Percentiles rank a stretch among this genome's conserved stretches.
Conservation (phyloP, 2,113 vertebrate genomes). For the Mobula hypostoma region DNA sequence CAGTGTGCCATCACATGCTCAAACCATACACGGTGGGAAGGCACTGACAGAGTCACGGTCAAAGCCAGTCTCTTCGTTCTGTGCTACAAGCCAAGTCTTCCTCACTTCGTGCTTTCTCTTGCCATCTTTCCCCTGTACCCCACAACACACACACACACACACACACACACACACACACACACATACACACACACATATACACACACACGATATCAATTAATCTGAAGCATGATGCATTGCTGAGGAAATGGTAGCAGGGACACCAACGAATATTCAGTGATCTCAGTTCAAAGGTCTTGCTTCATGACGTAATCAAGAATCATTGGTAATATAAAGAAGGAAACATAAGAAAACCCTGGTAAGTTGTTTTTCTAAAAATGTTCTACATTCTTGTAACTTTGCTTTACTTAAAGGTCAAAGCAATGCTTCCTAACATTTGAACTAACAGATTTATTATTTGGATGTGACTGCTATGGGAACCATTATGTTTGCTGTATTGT, state of each 20-base stretch:
- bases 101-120: background rate
- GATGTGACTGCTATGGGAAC: background rate
- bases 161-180: background rate
- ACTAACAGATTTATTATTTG: background rate
- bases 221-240: background rate
- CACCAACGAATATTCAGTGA: background rate
- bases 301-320: background rate
- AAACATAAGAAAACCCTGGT: background rate
- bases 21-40: background rate
- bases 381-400: background rate
- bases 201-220: background rate
- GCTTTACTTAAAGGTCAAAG: background rate
- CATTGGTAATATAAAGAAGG: too few relatives aligned
- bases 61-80: background rate
- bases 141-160: too few relatives aligned
- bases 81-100: background rate
- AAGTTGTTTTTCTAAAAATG: conserved; percentile 19
- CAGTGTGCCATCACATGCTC: conserved; percentile 4
- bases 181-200: background rate
- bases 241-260: background rate
- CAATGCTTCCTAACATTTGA: background rate
- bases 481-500: background rate
- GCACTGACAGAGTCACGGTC: background rate
- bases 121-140: too few relatives aligned
- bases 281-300: background rate